phyloP scores from a whole-genome alignment of 2,797 vertebrate species.

The Catostomus latipinnis region DNA sequence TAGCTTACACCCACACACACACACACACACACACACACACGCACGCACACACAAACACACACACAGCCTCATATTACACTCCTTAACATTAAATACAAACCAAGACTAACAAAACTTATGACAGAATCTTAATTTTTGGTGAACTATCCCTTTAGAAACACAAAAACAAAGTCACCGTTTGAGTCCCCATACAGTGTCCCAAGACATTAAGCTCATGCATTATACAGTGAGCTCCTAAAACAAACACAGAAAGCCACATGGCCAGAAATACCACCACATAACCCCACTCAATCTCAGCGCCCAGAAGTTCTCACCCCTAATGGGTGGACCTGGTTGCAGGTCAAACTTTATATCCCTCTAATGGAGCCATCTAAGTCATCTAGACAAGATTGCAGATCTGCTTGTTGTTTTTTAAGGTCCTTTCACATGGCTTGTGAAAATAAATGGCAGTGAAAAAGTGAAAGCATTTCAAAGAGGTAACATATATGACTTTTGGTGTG shows the following conservation, averaged over 20 bases:
- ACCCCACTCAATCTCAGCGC: constrained; percentile 40
- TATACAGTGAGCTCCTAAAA: constrained; percentile 70
- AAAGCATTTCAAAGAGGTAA: too few species aligned
- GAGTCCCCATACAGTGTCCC: constrained; percentile 55
- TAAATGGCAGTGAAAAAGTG: too few species aligned
- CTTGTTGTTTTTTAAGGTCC: constrained; percentile 26
- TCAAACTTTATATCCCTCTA: constrained; percentile 61
- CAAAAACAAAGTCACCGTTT: constrained; percentile 15
- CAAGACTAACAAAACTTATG: too few species aligned
- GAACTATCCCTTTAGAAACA: constrained; percentile 6
- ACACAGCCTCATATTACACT: constrained; percentile 21
- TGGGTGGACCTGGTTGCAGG: constrained; percentile 44
- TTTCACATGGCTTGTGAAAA: too few species aligned
- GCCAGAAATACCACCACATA: constrained; percentile 52
- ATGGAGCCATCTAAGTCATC: constrained; percentile 24
- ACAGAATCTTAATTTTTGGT: too few species aligned
- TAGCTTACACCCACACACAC: not conserved
- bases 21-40: not conserved
- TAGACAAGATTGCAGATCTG: constrained; percentile 25
- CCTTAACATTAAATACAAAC: constrained; percentile 22
- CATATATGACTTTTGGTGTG: too few species aligned
- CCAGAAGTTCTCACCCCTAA: constrained; percentile 34
- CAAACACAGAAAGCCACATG: constrained; percentile 64
- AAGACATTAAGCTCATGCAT: constrained; percentile 67
- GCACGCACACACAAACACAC: not conserved